These are phyloP conservation scores for Psittacara wagleri DNA, from an alignment of 2,113 vertebrate species.

Conservation along the genomic window DNA sequence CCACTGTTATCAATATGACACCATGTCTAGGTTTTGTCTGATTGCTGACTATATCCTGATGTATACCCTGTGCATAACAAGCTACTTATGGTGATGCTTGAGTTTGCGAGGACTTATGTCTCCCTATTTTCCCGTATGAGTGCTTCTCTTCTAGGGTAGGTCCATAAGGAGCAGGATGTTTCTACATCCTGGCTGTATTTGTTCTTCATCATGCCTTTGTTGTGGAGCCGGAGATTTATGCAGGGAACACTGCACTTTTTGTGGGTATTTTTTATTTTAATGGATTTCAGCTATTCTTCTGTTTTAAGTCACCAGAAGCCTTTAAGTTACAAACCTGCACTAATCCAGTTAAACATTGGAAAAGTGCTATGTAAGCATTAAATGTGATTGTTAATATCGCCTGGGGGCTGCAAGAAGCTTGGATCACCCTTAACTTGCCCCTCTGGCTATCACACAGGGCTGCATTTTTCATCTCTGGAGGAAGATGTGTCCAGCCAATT, in stretches of 20 bases:
- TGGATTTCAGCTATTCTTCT: neutral
- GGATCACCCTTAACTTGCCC: neutral
- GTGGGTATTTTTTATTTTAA: neutral
- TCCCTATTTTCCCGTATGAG: neutral
- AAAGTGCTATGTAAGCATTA: conserved; percentile 33
- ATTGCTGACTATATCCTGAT: neutral
- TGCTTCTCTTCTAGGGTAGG: neutral
- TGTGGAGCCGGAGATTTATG: neutral
- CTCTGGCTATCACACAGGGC: neutral
- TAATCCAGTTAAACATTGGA: neutral
- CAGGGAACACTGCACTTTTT: neutral
- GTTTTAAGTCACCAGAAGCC: conserved; percentile 3
- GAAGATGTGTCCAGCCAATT: neutral
- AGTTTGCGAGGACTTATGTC: neutral
- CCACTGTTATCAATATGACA: neutral
- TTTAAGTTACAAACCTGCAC: neutral
- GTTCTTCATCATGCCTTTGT: neutral
- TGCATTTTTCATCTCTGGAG: conserved; percentile 1
- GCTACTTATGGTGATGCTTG: neutral
- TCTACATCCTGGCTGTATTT: neutral
- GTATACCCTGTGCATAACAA: neutral
- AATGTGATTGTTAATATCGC: neutral
- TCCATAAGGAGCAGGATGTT: neutral
- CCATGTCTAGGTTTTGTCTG: neutral
- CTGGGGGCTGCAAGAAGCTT: neutral